A percentile compares a stretch with the other conserved stretches of the same genome.
phyloP scores from a whole-genome alignment of 1,140 invertebrate species.

The Brachionus manjavacas region DNA sequence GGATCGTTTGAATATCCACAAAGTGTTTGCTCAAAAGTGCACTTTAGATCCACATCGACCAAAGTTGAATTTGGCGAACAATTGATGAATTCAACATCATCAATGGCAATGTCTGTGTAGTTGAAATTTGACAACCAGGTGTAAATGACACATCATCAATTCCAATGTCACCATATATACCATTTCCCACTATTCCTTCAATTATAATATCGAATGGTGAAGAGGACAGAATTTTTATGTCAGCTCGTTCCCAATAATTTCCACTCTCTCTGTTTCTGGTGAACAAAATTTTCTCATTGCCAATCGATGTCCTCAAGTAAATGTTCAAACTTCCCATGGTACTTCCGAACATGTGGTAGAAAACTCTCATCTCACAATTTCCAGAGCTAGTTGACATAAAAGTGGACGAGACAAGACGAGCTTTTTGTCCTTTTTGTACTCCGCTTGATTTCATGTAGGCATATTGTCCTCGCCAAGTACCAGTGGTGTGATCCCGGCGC shows the following conservation, averaged over 20 bases:
- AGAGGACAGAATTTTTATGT: not conserved
- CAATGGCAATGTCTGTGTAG: constrained; percentile 47
- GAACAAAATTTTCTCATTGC: not conserved
- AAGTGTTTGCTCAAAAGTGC: constrained; percentile 50
- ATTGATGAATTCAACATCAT: constrained; percentile 49
- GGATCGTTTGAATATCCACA: constrained; percentile 70
- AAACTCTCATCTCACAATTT: constrained; percentile 25
- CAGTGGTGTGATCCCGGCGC: constrained; percentile 67
- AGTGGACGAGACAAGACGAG: not conserved
- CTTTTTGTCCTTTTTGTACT: not conserved
- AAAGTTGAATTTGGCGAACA: constrained; percentile 44
- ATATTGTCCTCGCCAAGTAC: constrained; percentile 16
- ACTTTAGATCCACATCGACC: constrained; percentile 40
- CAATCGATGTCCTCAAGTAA: not conserved
- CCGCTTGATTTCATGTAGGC: not conserved
- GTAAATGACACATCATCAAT: constrained; percentile 55
- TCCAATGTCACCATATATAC: constrained; percentile 59
- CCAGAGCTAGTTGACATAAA: not conserved
- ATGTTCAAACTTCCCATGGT: not conserved
- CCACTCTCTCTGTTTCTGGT: constrained; percentile 46
- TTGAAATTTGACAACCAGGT: constrained; percentile 45
- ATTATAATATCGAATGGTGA: constrained; percentile 59
- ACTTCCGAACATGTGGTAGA: not conserved
- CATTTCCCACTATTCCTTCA: constrained; percentile 65
- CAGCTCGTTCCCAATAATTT: constrained; percentile 38